A percentile compares a stretch with the other conserved stretches of the same genome.
Conservation (phyloP, 2,888 invertebrate genomes). For the Oegoconia quadripuncta region DNA sequence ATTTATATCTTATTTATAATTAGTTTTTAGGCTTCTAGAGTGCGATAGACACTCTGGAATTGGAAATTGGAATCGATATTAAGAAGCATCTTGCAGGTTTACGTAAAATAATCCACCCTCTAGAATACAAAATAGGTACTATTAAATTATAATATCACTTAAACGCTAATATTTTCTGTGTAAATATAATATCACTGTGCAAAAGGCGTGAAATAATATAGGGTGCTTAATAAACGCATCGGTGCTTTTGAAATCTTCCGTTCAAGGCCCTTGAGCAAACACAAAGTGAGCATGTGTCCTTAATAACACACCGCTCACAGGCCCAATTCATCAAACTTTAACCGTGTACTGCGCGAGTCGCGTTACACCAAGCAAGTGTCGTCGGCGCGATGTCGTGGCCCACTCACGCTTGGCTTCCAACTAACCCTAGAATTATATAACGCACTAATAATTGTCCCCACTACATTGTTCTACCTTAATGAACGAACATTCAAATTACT, state of each 20-base stretch:
- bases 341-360: slow-evolving; percentile 29
- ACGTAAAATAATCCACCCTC: too few species aligned
- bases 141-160: too few species aligned
- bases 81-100: too few species aligned
- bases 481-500: slow-evolving; percentile 44
- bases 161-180: too few species aligned
- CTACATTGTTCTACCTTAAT: slow-evolving; percentile 38
- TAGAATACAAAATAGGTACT: too few species aligned
- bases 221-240: slow-evolving; percentile 44
- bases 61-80: too few species aligned
- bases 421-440: slow-evolving; percentile 44
- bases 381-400: slow-evolving; percentile 41
- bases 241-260: slow-evolving; percentile 54
- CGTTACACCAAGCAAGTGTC: slow-evolving; percentile 43
- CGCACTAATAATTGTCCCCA: slow-evolving; percentile 47
- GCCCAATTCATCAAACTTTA: slow-evolving; percentile 54
- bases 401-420: slow-evolving; percentile 54
- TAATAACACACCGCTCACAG: slow-evolving; percentile 49
- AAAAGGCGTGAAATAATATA: slow-evolving; percentile 52
- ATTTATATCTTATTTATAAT: too few species aligned
- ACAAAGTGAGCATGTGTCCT: slow-evolving; percentile 66
- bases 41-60: too few species aligned
- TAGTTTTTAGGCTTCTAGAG: too few species aligned
- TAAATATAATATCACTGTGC: too few species aligned
- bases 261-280: slow-evolving; percentile 69